Conservation (phyloP, 2,888 invertebrate species). For the Diaperis boleti region DNA sequence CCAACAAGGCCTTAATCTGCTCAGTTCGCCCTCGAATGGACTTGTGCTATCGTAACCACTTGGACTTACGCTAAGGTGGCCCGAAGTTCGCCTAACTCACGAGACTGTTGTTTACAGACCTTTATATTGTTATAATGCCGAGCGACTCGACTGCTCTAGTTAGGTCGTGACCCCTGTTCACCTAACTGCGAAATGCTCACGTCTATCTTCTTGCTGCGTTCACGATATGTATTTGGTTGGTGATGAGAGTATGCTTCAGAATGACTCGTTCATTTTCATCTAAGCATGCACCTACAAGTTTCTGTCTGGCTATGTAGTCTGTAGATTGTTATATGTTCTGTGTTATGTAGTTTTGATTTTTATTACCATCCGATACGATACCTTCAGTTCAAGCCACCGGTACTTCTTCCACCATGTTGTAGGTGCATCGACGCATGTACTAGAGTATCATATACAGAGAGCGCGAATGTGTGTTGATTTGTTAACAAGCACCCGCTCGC, state of each 20-base stretch:
- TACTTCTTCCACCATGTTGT: conserved; percentile 39
- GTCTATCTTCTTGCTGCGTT: conserved; percentile 47
- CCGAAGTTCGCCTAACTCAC: conserved; percentile 53
- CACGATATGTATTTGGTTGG: conserved; percentile 52
- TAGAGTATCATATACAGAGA: conserved; percentile 41
- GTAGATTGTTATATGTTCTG: conserved; percentile 56
- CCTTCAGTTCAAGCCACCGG: conserved; percentile 27
- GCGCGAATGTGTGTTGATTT: conserved; percentile 46
- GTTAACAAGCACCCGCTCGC: conserved; percentile 52
- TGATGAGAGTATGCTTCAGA: conserved; percentile 53
- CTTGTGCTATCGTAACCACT: conserved; percentile 53
- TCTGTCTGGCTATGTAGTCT: conserved; percentile 57
- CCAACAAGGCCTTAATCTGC: conserved; percentile 26
- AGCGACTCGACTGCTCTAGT: conserved; percentile 50
- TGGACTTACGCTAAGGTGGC: conserved; percentile 56
- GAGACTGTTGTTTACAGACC: conserved; percentile 29
- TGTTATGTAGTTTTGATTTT: conserved; percentile 45
- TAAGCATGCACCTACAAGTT: conserved; percentile 59
- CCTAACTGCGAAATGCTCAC: conserved; percentile 56
- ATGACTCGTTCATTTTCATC: conserved; percentile 46
- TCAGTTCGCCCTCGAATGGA: conserved; percentile 28
- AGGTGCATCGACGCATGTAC: conserved; percentile 48
- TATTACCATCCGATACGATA: conserved; percentile 28
- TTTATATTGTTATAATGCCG: conserved; percentile 41
- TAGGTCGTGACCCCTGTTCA: conserved; percentile 49